A percentile compares a stretch with the other conserved stretches of the same genome.
phyloP scores from a whole-genome alignment of 2,797 vertebrate species.

The Megaceryle alcyon region DNA sequence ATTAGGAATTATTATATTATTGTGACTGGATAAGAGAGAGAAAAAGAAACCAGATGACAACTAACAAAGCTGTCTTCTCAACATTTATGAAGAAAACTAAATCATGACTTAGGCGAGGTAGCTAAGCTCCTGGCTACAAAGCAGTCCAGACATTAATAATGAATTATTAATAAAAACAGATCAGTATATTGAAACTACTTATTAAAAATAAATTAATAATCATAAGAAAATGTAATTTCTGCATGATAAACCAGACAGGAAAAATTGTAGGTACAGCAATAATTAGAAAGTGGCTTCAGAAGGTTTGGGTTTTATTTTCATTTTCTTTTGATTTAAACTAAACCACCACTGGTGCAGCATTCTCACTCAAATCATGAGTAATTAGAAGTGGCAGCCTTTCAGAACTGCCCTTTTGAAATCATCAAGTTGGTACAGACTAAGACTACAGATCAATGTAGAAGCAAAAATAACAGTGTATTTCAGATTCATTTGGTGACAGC shows the following conservation, averaged over 20 bases:
- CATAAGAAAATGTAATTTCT: background rate
- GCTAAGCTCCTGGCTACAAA: background rate
- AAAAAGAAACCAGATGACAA: background rate
- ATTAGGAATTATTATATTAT: background rate
- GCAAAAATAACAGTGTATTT: background rate
- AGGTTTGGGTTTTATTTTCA: background rate
- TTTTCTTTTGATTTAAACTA: background rate
- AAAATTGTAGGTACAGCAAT: background rate
- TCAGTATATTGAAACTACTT: background rate
- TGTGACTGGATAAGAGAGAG: background rate
- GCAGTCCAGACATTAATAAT: background rate
- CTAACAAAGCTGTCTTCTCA: background rate
- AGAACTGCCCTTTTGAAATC: background rate
- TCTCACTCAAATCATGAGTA: background rate
- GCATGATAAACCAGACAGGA: background rate
- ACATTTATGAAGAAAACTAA: background rate
- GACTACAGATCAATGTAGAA: background rate
- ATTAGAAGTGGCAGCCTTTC: background rate
- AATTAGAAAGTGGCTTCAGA: background rate
- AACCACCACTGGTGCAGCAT: background rate
- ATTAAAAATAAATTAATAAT: background rate
- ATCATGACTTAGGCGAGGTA: background rate
- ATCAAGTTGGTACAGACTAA: background rate
- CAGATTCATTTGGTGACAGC: background rate
- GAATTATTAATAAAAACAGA: background rate